Conservation (phyloP, 2,113 vertebrate genomes). For the Nothocercus julius region DNA sequence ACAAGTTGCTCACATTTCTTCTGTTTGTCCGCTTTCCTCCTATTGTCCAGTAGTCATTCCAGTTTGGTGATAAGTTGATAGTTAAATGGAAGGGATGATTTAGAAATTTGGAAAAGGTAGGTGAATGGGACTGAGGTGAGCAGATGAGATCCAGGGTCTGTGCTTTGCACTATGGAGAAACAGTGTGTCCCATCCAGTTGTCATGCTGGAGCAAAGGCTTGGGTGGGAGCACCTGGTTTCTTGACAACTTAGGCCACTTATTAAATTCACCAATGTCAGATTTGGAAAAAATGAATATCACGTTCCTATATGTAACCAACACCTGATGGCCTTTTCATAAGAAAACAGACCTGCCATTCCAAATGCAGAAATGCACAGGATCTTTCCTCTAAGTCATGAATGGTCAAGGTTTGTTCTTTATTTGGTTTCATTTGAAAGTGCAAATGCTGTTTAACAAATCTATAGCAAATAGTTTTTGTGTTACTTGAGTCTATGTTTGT, state of each 20-base stretch:
- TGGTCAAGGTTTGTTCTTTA: background rate
- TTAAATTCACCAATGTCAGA: background rate
- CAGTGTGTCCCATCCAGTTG: background rate
- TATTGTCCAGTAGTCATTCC: background rate
- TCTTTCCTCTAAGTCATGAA: background rate
- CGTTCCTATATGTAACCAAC: background rate
- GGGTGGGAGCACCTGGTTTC: background rate
- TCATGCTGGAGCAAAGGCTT: background rate
- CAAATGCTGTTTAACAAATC: background rate
- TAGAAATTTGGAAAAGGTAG: background rate
- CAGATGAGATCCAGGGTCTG: background rate
- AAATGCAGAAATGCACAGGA: accelerated
- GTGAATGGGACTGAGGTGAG: background rate
- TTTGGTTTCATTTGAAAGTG: background rate
- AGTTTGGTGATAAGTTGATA: background rate
- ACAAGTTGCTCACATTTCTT: background rate
- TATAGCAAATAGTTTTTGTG: background rate
- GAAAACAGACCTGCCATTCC: background rate
- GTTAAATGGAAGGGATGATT: background rate
- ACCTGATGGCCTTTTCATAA: background rate
- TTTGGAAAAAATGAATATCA: background rate
- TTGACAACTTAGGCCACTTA: background rate
- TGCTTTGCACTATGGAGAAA: background rate
- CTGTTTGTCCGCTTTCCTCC: background rate
- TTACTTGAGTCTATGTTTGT: background rate